Percentiles rank a stretch among this genome's conserved stretches.
Evolutionary conservation across 2,797 vertebrate species (phyloP).

Genomic region (Melanotaenia pygmaea): DNA sequence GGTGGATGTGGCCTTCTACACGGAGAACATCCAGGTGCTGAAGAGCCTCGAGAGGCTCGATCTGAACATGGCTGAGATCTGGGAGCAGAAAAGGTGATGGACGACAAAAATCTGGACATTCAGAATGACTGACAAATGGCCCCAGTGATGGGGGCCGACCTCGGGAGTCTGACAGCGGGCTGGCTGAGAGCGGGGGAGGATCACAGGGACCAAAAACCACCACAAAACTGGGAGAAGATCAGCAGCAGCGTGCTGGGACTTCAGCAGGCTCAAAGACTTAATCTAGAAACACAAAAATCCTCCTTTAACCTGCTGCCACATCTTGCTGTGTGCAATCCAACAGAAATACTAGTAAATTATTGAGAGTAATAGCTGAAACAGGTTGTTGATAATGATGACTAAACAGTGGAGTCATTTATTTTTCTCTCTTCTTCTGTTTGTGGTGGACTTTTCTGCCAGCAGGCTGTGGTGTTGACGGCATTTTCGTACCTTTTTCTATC

Average conservation of each 20-base stretch:
- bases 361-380: conserved; percentile 68
- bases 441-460: conserved; percentile 8
- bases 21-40: conserved; percentile 93
- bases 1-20: conserved; percentile 97
- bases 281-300: conserved; percentile 75
- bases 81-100: conserved; percentile 99
- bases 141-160: background rate
- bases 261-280: conserved; percentile 42
- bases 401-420: conserved; percentile 86
- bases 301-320: conserved; percentile 77
- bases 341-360: conserved; percentile 83
- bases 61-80: conserved; percentile 96
- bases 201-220: conserved; percentile 52
- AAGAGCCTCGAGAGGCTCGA: conserved; percentile 91
- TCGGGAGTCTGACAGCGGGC: background rate
- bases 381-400: conserved; percentile 71
- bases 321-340: conserved; percentile 81
- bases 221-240: conserved; percentile 10
- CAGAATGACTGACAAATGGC: background rate
- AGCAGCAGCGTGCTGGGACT: background rate
- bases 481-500: conserved; percentile 42
- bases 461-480: conserved; percentile 1
- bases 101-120: conserved; percentile 26
- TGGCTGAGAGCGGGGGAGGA: conserved; percentile 8
- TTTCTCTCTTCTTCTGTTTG: conserved; percentile 58